Evolutionary conservation across 2,888 invertebrate species (phyloP).

Genomic region (Papilio gigon): DNA sequence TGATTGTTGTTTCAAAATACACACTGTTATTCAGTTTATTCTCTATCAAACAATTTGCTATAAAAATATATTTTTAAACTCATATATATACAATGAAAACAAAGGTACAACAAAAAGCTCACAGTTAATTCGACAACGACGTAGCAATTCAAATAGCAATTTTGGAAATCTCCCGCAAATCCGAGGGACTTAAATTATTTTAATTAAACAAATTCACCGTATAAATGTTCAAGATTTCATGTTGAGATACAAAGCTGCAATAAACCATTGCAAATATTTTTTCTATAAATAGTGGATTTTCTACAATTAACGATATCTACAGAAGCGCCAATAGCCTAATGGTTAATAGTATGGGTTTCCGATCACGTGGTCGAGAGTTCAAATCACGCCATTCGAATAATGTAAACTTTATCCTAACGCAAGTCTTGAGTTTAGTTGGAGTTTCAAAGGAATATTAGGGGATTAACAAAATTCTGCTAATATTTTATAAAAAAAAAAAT

Average conservation of each 20-base stretch:
- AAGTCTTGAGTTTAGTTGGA: too few relatives aligned
- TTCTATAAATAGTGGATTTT: too few relatives aligned
- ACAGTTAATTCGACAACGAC: neutral
- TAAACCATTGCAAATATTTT: neutral
- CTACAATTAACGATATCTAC: too few relatives aligned
- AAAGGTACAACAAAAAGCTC: neutral
- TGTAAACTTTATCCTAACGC: too few relatives aligned
- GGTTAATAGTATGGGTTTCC: too few relatives aligned
- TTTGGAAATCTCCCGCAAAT: constrained; percentile 6
- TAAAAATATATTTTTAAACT: neutral
- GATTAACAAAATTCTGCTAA: too few relatives aligned
- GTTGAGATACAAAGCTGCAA: neutral
- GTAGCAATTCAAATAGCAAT: constrained; percentile 11
- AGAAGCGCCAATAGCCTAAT: too few relatives aligned
- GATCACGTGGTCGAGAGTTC: too few relatives aligned
- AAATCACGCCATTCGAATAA: too few relatives aligned
- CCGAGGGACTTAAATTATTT: constrained; percentile 4
- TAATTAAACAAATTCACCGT: constrained; percentile 7
- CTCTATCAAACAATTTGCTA: neutral
- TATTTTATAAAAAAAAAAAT: too few relatives aligned
- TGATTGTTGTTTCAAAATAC: neutral
- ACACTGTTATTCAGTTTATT: neutral
- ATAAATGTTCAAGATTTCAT: neutral
- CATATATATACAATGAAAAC: neutral
- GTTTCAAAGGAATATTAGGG: too few relatives aligned